Conservation (phyloP, 2,888 invertebrate species). For the Cotesia congregata region DNA sequence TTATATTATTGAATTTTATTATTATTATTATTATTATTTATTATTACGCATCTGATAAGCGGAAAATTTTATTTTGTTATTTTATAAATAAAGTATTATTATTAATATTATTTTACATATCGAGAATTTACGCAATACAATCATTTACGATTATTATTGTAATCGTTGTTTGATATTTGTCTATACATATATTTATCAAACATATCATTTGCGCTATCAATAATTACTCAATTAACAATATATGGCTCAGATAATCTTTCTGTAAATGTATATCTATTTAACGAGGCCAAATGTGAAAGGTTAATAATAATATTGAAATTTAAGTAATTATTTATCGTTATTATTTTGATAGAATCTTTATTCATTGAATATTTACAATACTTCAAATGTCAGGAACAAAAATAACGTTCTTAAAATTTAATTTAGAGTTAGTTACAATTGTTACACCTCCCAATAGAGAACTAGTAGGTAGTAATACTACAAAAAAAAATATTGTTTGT, state of each 20-base stretch:
- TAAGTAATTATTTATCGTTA: not conserved
- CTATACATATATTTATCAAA: not conserved
- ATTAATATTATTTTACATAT: not conserved
- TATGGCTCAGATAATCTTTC: not conserved
- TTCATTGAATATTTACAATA: too few species aligned
- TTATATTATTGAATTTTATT: not conserved
- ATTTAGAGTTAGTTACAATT: not conserved
- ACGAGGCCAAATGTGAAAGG: constrained; percentile 34
- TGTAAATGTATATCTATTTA: constrained; percentile 3
- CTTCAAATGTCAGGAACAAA: not conserved
- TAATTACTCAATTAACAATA: constrained; percentile 28
- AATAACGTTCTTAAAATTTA: not conserved
- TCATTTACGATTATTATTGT: too few species aligned
- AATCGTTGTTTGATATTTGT: not conserved
- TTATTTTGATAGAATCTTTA: too few species aligned
- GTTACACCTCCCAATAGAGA: too few species aligned
- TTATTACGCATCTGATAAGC: not conserved
- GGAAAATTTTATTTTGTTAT: not conserved
- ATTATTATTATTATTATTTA: not conserved
- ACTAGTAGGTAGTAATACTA: too few species aligned
- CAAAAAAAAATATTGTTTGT: too few species aligned
- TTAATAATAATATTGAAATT: constrained; percentile 12
- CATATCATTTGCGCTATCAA: constrained; percentile 9
- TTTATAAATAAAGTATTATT: not conserved
- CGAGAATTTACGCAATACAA: too few species aligned